Evolutionary conservation across 2,888 invertebrate species (phyloP).

Genomic region (Cordilura impudica): DNA sequence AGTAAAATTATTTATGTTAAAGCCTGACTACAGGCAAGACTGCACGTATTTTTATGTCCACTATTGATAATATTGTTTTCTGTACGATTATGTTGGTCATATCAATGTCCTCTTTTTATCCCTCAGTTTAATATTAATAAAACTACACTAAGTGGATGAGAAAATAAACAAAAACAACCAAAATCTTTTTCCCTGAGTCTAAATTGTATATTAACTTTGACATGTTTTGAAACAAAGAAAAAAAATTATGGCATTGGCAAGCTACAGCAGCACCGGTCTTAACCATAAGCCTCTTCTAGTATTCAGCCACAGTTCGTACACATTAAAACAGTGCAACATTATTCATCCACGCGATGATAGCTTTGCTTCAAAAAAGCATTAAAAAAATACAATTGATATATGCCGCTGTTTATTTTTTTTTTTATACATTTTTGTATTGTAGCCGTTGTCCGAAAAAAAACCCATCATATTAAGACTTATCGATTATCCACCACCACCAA

Average conservation of each 20-base stretch:
- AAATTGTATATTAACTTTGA: conserved; percentile 34
- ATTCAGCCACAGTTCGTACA: not conserved
- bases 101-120: not conserved
- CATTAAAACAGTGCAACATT: not conserved
- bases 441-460: conserved; percentile 24
- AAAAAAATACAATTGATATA: conserved; percentile 35
- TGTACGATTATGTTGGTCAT: not conserved
- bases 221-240: conserved; percentile 24
- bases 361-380: conserved; percentile 2
- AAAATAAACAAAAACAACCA: not conserved
- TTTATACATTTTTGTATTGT: conserved; percentile 1
- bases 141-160: not conserved
- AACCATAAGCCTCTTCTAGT: not conserved
- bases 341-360: conserved; percentile 43
- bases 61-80: not conserved
- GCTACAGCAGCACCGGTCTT: not conserved
- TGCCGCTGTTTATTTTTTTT: conserved; percentile 33
- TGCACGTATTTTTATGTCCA: not conserved
- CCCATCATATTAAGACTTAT: conserved; percentile 47
- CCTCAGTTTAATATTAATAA: conserved; percentile 7
- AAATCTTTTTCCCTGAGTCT: not conserved
- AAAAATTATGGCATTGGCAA: not conserved
- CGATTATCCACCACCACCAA: conserved; percentile 52
- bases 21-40: not conserved
- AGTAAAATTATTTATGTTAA: not conserved